These are phyloP conservation scores for Dryobota labecula DNA, from an alignment of 2,888 invertebrate species.

Conservation along the genomic window DNA sequence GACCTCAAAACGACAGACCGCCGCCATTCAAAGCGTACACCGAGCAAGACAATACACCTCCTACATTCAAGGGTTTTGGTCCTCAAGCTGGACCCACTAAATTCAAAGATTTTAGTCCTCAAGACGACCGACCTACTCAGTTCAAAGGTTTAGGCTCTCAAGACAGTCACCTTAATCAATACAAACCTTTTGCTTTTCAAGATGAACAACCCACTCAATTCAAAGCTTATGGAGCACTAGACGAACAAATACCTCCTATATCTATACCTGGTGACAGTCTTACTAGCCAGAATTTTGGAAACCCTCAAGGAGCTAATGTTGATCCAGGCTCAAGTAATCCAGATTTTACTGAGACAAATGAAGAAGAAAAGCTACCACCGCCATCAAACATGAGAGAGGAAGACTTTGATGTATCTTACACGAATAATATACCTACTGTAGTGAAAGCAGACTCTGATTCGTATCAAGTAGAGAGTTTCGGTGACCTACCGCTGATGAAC, in stretches of 20 bases:
- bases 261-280: conserved; percentile 1
- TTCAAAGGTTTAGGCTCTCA: not conserved
- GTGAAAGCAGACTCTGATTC: conserved; percentile 71
- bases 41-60: conserved; percentile 8
- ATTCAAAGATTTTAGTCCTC: not conserved
- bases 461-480: conserved; percentile 82
- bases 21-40: not conserved
- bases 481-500: conserved; percentile 83
- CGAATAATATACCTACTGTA: conserved; percentile 79
- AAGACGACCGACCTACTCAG: conserved; percentile 28
- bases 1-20: conserved; percentile 24
- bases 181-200: conserved; percentile 28
- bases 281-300: conserved; percentile 18
- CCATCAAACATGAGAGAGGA: conserved; percentile 80
- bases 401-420: conserved; percentile 77
- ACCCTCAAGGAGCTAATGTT: conserved; percentile 3
- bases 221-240: conserved; percentile 11
- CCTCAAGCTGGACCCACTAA: conserved; percentile 3
- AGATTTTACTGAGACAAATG: conserved; percentile 50
- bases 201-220: not conserved
- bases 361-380: conserved; percentile 78
- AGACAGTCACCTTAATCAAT: not conserved
- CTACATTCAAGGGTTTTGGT: not conserved
- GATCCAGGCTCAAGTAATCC: conserved; percentile 17
- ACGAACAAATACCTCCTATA: not conserved